These are phyloP conservation scores for Bilobella aurantiaca DNA, from an alignment of 1,140 invertebrate genomes.

Conservation along the genomic window DNA sequence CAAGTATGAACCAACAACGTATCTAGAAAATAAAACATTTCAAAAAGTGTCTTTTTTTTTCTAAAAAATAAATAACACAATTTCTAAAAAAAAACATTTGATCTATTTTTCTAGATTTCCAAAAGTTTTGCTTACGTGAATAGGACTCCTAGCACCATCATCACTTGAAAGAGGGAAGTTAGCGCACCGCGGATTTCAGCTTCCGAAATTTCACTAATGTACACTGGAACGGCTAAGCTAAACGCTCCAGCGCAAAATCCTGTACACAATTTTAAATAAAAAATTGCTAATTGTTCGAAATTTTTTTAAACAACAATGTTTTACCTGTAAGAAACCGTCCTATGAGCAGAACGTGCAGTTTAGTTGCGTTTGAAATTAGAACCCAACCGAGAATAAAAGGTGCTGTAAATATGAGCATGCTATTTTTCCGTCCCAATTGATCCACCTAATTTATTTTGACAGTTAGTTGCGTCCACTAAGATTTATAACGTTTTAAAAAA, in stretches of 20 bases:
- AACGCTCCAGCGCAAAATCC: slow-evolving; percentile 8
- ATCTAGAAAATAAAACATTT: not conserved
- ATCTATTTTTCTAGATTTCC: too few relatives aligned
- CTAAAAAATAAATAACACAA: too few relatives aligned
- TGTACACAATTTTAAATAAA: not conserved
- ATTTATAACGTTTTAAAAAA: too few relatives aligned
- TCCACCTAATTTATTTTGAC: too few relatives aligned
- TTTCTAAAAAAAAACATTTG: too few relatives aligned
- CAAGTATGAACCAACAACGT: slow-evolving; percentile 3
- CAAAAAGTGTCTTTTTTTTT: not conserved
- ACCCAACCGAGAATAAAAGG: slow-evolving; percentile 9
- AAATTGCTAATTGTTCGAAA: not conserved
- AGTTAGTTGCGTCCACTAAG: too few relatives aligned
- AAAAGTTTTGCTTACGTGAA: slow-evolving; percentile 6
- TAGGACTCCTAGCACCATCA: not conserved
- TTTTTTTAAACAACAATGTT: not conserved
- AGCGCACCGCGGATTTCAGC: not conserved
- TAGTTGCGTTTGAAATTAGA: not conserved
- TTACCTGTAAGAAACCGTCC: slow-evolving; percentile 9
- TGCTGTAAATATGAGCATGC: not conserved
- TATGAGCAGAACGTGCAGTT: not conserved
- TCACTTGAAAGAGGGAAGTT: slow-evolving; percentile 4
- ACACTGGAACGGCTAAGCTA: not conserved
- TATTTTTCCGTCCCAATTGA: slow-evolving; percentile 3
- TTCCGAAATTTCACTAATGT: slow-evolving; percentile 4